A percentile compares a stretch with the other conserved stretches of the same genome.
These are phyloP conservation scores for Celastrina argiolus DNA, from an alignment of 2,888 invertebrate species.

Conservation along the genomic window DNA sequence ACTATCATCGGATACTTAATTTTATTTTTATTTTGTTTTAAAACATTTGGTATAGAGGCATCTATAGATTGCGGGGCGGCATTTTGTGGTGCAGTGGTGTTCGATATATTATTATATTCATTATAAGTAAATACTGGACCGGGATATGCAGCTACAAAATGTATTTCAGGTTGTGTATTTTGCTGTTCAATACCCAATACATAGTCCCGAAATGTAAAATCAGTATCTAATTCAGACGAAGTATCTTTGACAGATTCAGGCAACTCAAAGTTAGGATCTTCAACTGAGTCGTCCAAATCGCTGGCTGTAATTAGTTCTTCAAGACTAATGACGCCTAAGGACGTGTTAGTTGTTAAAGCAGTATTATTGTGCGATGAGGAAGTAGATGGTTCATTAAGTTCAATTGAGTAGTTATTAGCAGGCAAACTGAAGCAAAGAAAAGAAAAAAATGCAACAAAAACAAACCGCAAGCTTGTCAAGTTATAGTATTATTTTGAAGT, in stretches of 20 bases:
- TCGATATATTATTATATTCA: slow-evolving; percentile 16
- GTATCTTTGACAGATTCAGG: background rate
- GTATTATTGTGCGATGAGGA: slow-evolving; percentile 12
- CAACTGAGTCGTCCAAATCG: slow-evolving; percentile 15
- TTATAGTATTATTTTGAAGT: no score
- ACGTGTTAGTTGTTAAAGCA: background rate
- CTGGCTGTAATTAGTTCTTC: slow-evolving; percentile 10
- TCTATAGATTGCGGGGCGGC: background rate
- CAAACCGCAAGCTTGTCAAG: no score
- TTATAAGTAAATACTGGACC: slow-evolving; percentile 24
- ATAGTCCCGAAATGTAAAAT: slow-evolving; percentile 8
- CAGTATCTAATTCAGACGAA: background rate
- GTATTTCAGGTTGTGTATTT: slow-evolving; percentile 19
- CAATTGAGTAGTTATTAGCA: slow-evolving; percentile 25
- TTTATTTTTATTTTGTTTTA: slow-evolving; percentile 26
- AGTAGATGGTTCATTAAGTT: slow-evolving; percentile 28
- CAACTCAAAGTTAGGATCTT: background rate
- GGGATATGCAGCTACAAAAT: slow-evolving; percentile 25
- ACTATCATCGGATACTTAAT: slow-evolving; percentile 27
- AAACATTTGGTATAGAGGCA: background rate
- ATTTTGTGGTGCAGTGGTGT: background rate
- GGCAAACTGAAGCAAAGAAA: slow-evolving; percentile 28
- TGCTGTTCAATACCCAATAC: slow-evolving; percentile 13
- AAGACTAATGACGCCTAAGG: background rate
- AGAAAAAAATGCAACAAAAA: slow-evolving; percentile 23